Evolutionary conservation across 2,113 vertebrate genomes (phyloP).

Genomic region (Gracilinanus agilis): DNA sequence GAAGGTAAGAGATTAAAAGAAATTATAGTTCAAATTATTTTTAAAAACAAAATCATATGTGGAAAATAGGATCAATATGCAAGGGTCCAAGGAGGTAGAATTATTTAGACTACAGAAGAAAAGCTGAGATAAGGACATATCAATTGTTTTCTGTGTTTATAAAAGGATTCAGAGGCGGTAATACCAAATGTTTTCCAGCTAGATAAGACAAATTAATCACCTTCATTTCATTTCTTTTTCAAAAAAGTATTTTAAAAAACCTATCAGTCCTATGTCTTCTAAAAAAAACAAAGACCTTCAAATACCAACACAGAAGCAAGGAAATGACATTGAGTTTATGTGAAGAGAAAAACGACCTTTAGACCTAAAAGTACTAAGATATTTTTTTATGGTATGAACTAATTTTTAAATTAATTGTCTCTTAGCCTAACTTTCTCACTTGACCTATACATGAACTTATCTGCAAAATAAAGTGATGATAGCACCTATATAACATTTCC

Average conservation of each 20-base stretch:
- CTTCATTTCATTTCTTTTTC: too few relatives aligned
- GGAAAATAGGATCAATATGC: not conserved
- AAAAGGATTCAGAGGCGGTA: not conserved
- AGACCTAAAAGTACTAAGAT: not conserved
- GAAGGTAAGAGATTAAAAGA: too few relatives aligned
- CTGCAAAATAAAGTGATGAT: not conserved
- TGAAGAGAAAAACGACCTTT: not conserved
- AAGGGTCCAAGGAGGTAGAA: not conserved
- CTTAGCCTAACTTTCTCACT: too few relatives aligned
- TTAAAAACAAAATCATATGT: too few relatives aligned
- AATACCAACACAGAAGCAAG: not conserved
- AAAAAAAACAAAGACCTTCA: not conserved
- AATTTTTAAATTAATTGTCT: too few relatives aligned
- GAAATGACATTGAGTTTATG: not conserved
- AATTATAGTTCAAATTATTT: not conserved
- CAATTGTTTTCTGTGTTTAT: not conserved
- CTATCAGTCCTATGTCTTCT: not conserved
- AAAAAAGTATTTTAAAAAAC: too few relatives aligned
- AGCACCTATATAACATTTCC: not conserved
- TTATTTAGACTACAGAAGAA: too few relatives aligned
- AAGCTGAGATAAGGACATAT: not conserved
- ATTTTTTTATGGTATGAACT: not conserved
- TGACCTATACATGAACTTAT: not conserved
- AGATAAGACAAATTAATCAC: not conserved
- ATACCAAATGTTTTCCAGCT: not conserved